phyloP scores from a whole-genome alignment of 2,113 vertebrate species.

The Tretioscincus oriximinensis region DNA sequence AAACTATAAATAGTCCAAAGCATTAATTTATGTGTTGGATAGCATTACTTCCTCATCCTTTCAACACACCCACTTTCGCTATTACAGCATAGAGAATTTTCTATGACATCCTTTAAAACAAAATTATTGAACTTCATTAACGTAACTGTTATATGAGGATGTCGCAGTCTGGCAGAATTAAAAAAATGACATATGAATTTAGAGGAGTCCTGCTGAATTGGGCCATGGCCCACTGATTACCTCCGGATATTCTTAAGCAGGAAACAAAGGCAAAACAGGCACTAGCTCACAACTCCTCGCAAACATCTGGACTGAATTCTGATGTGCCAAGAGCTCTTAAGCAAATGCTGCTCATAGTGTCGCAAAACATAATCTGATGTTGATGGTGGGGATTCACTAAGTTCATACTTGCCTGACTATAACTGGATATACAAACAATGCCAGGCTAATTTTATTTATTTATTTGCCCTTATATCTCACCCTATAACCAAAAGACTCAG shows the following conservation, averaged over 20 bases:
- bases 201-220: too few relatives aligned
- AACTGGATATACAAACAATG: too few relatives aligned
- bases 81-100: background rate
- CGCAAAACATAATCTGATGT: background rate
- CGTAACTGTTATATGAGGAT: background rate
- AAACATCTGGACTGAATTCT: background rate
- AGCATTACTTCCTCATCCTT: background rate
- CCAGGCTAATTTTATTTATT: too few relatives aligned
- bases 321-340: background rate
- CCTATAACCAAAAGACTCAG: too few relatives aligned
- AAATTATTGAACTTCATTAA: background rate
- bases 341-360: background rate
- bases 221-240: too few relatives aligned
- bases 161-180: background rate
- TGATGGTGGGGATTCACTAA: background rate
- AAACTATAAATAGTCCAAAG: slow-evolving; percentile 26
- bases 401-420: too few relatives aligned
- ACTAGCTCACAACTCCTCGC: too few relatives aligned
- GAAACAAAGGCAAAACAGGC: too few relatives aligned
- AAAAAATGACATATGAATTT: background rate
- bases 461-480: too few relatives aligned
- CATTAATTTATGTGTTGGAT: background rate
- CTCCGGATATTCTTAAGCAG: too few relatives aligned
- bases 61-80: background rate
- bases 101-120: background rate